Base-by-base conservation (phyloP, 2,797 vertebrate species). In the Natrix natrix region DNA sequence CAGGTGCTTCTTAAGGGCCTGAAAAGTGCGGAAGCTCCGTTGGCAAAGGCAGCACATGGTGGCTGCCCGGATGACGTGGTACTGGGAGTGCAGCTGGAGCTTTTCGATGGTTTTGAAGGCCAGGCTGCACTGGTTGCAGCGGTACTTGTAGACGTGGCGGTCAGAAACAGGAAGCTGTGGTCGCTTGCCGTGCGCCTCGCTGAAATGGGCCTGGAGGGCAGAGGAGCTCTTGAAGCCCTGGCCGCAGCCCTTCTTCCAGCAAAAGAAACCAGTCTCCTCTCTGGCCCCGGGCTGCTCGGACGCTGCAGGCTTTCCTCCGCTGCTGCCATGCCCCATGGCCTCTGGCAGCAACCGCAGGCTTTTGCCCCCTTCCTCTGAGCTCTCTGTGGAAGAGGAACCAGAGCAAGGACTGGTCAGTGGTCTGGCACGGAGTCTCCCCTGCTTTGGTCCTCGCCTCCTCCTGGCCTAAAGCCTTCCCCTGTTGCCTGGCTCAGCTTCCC, bases 41-140 rank as follows among this genome's bases (percentile, higher is more conserved):
- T 99, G 99, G 96, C 99, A 99, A 93, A 99, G 99, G 95, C 99
- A 99, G 97, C 99, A 99, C 99, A 99, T 99, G 48, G 99, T 99
- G 95, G 99, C 99, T 0, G 99, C 99, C 93, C 99, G 97, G 97
- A 99, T 99, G 93, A 99, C 99, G 0, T 99, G 99, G 97, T 99
- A 99, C 96, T 99, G 99, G 4, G 99, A 99, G 96, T 99, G 99
- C 59, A 99, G 98, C 97, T 99, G 99, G 60, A 99, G 97, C 95
- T 99, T 99, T 95, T 99, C 99, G 10, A 99, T 98, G 37, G 99
- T 99, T 97, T 99, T 99, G 97, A 99, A 99, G 1, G 99, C 99
- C 97, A 99, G 97, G 97, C 99, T 99, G 97, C 99, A 99, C 95
- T 99, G 99, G 97, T 99, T 99, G 94, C 99, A 99, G 89, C 99